Evolutionary conservation across 2,888 invertebrate species (phyloP), one percentile per base, ranked within the genome.

Genomic region (Dyspetes luteomarginatus): DNA sequence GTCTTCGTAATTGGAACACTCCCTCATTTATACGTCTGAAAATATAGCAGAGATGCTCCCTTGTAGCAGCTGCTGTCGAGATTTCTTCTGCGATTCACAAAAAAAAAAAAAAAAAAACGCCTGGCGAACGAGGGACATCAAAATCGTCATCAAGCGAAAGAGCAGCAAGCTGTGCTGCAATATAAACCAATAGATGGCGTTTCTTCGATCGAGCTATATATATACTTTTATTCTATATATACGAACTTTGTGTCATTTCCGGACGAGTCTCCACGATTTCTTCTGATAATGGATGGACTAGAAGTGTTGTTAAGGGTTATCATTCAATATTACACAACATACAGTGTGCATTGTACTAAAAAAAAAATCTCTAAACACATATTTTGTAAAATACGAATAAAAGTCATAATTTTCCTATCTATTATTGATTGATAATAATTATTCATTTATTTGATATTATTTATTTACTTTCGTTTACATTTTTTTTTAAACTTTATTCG

Each of bases 1-100:
- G 73, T 78, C 43, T 26, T 48, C 62, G 62, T 74, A 78, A 78
- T 78, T 78, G 73, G 55, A 55, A 62, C 43, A 28, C 73, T 45
- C 36, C 52, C 24, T 19, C 26, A 68, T 45, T 17, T 7, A 55
- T 30, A 45, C 55, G 30, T n/a, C 26, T 4, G 50, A 43, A 73
- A 67, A 52, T 45, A 43, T 19, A 15, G 45, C 26, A 55, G 15
- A 68, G n/a, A 5, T 41, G 62, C 28, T 73, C 48, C n/a, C n/a
- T 65, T 12, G 68, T 7, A 64, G 56, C 26, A 43, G 26, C 68
- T 56, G 69, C 64, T 75, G 36, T 50, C 58, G 19, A 52, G 62
- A 55, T 60, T 41, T 36, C 36, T 56, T 26, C 28, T 45, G 48
- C 62, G 43, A 55, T 55, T 22, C 30, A 52, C 52, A 36, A 22